These are phyloP conservation scores for Subanguina moxae DNA, from an alignment of 1,140 invertebrate genomes.

Conservation along the genomic window DNA sequence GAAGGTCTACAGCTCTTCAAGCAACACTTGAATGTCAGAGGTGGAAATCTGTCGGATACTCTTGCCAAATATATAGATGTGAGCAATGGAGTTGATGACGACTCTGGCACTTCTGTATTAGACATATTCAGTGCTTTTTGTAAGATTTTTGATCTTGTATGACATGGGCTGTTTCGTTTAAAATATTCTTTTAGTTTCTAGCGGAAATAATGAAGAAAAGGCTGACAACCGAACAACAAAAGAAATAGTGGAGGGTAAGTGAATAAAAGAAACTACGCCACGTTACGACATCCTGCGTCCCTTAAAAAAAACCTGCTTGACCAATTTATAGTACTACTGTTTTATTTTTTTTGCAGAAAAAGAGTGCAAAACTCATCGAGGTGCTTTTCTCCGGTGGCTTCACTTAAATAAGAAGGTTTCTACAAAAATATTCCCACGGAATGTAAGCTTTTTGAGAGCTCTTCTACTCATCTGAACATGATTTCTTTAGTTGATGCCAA, in stretches of 20 bases:
- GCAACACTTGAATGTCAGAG: slow-evolving; percentile 5
- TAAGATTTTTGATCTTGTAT: slow-evolving; percentile 1
- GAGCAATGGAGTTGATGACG: background rate
- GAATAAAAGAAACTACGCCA: no score
- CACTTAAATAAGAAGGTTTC: slow-evolving; percentile 12
- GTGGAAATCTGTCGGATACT: slow-evolving; percentile 15
- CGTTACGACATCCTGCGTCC: no score
- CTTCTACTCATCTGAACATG: background rate
- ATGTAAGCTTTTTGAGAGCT: background rate
- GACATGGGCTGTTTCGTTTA: background rate
- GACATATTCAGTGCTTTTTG: slow-evolving; percentile 25
- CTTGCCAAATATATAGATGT: background rate
- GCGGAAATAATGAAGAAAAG: background rate
- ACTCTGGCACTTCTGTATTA: slow-evolving; percentile 19
- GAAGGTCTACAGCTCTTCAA: slow-evolving; percentile 19
- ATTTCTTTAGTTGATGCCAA: slow-evolving; percentile 10
- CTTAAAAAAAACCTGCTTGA: no score
- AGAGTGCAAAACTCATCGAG: slow-evolving; percentile 35
- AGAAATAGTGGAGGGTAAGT: background rate
- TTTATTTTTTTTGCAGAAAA: slow-evolving; percentile 1
- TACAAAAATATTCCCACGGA: background rate
- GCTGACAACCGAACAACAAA: background rate
- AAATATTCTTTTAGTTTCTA: background rate
- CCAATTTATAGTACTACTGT: background rate
- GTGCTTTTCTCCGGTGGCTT: slow-evolving; percentile 33